Evolutionary conservation across 1,140 invertebrate genomes (phyloP).

Genomic region (Caenorhabditis remanei): DNA sequence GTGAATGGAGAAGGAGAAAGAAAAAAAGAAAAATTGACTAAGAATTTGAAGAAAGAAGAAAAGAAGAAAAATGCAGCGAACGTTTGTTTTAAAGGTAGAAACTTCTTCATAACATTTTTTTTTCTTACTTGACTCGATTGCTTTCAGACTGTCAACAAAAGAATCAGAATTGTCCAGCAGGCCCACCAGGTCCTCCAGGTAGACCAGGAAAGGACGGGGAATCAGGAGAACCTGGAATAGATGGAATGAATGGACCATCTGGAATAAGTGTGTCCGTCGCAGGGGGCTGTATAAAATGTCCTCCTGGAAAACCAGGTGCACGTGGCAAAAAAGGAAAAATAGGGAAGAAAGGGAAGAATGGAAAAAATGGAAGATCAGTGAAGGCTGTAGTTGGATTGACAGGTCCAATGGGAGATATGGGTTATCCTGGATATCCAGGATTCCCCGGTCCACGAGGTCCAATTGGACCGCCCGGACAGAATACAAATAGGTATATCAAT

Average conservation of each 20-base stretch:
- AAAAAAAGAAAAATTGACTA: neutral
- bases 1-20: neutral
- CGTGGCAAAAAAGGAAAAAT: conserved; percentile 29
- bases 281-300: conserved; percentile 49
- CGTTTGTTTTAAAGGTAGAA: neutral
- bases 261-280: conserved; percentile 26
- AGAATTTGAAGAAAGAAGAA: neutral
- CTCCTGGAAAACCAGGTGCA: conserved; percentile 27
- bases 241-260: conserved; percentile 39
- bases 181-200: conserved; percentile 49
- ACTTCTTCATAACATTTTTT: neutral
- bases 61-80: neutral
- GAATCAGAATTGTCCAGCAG: conserved; percentile 34
- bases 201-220: conserved; percentile 10
- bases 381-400: conserved; percentile 40
- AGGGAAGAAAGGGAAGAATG: conserved; percentile 57
- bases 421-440: conserved; percentile 59
- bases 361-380: conserved; percentile 37
- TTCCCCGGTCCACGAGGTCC: conserved; percentile 50
- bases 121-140: neutral
- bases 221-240: conserved; percentile 26
- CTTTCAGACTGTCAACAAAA: conserved; percentile 21
- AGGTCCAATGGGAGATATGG: conserved; percentile 53
- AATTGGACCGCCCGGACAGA: conserved; percentile 3
- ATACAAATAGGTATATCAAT: conserved; percentile 47